Percentiles rank a stretch among this genome's conserved stretches.
Evolutionary conservation across 2,113 vertebrate genomes (phyloP).

Genomic region (Girardinichthys multiradiatus): DNA sequence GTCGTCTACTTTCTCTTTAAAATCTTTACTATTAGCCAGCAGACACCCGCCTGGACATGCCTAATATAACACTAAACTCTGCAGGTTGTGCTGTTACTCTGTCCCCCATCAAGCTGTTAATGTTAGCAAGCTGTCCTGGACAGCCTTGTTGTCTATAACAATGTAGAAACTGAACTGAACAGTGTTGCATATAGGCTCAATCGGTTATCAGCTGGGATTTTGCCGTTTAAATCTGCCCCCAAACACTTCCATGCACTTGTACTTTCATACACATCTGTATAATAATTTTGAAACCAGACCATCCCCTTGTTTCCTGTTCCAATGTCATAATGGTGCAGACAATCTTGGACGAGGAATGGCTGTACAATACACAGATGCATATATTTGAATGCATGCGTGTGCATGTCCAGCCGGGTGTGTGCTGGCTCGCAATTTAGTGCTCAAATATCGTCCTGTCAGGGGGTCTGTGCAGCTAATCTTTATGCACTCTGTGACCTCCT

Average conservation of each 20-base stretch:
- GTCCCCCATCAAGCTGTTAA: constrained; percentile 2
- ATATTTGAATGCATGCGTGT: not conserved
- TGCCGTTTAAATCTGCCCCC: not conserved
- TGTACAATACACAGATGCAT: constrained; percentile 12
- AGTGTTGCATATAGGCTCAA: constrained; percentile 24
- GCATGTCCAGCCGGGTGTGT: constrained; percentile 4
- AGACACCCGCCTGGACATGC: no score
- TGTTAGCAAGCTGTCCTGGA: no score
- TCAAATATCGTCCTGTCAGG: constrained; percentile 85
- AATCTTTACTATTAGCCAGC: not conserved
- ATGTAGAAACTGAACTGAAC: constrained; percentile 1
- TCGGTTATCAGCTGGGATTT: constrained; percentile 23
- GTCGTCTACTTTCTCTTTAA: not conserved
- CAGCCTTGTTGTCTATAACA: no score
- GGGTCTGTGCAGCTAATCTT: constrained; percentile 97
- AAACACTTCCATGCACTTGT: constrained; percentile 14
- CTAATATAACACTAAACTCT: not conserved
- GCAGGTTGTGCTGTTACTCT: constrained; percentile 12
- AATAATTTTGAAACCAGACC: constrained; percentile 37
- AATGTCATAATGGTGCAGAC: constrained; percentile 11
- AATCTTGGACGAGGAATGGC: constrained; percentile 16
- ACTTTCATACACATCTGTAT: constrained; percentile 14
- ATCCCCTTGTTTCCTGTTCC: constrained; percentile 10
- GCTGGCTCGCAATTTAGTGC: constrained; percentile 87
- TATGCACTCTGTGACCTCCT: constrained; percentile 99